A percentile compares a stretch with the other conserved stretches of the same genome.
Evolutionary conservation across 2,797 vertebrate species (phyloP).

Genomic region (Gila robusta): DNA sequence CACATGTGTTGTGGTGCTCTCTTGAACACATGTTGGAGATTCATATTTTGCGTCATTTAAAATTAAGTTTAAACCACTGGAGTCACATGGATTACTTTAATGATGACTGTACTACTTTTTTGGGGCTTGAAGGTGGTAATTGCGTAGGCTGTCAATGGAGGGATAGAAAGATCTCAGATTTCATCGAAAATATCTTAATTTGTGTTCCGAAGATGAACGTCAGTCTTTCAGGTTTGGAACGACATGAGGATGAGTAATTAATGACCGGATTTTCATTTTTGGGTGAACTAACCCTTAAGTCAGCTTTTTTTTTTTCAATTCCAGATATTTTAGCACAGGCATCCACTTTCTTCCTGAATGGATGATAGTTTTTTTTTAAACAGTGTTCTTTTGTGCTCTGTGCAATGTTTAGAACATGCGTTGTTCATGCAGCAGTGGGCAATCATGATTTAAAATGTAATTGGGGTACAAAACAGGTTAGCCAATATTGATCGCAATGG

Average conservation of each 20-base stretch:
- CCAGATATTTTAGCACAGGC: slow-evolving; percentile 10
- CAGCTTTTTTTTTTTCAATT: slow-evolving; percentile 44
- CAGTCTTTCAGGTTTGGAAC: neutral
- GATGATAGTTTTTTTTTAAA: neutral
- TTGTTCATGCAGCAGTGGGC: slow-evolving; percentile 48
- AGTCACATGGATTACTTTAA: no score
- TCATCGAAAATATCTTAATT: neutral
- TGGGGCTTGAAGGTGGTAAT: no score
- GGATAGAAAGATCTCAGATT: no score
- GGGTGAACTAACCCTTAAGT: neutral
- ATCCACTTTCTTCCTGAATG: slow-evolving; percentile 52
- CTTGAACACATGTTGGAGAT: no score
- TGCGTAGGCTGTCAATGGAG: no score
- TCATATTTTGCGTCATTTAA: no score
- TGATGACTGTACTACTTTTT: no score
- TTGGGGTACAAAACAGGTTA: slow-evolving; percentile 37
- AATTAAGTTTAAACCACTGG: no score
- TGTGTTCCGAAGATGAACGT: neutral
- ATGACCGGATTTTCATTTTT: neutral
- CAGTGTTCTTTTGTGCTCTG: slow-evolving; percentile 43
- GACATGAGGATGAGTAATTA: neutral
- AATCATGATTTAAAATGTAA: slow-evolving; percentile 50
- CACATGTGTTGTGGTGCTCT: no score
- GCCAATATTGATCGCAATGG: slow-evolving; percentile 40
- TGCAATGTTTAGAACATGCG: slow-evolving; percentile 26